These are phyloP conservation scores for Climacteris rufus DNA, from an alignment of 2,113 vertebrate species.

Conservation along the genomic window DNA sequence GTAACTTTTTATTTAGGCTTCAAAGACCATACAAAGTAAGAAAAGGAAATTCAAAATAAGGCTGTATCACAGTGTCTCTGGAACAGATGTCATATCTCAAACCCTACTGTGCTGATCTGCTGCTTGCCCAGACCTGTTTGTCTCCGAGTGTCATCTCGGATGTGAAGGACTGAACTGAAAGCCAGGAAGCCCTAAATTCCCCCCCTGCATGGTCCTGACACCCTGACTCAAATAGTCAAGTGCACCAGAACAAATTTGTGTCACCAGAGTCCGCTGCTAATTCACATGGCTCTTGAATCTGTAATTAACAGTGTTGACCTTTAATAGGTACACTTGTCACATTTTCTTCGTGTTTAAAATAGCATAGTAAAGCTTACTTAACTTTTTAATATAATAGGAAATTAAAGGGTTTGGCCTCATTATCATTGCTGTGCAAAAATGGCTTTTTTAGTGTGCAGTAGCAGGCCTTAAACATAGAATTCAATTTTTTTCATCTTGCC, in stretches of 20 bases:
- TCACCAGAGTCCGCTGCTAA: fast-evolving
- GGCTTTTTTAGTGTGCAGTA: not conserved
- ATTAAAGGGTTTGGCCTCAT: not conserved
- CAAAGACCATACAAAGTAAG: not conserved
- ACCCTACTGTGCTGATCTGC: not conserved
- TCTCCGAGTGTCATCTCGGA: not conserved
- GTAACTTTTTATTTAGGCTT: not conserved
- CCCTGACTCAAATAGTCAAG: not conserved
- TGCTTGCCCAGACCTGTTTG: not conserved
- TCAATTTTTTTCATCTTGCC: not conserved
- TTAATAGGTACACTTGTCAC: not conserved
- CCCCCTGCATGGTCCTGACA: not conserved
- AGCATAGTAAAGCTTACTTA: not conserved
- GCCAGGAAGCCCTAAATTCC: not conserved
- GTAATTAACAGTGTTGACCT: not conserved
- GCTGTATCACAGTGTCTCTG: not conserved
- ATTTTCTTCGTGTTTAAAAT: not conserved
- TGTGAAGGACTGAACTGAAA: not conserved
- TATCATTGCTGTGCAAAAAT: not conserved
- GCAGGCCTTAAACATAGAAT: not conserved
- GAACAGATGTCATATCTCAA: not conserved
- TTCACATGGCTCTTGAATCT: not conserved
- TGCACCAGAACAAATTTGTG: not conserved
- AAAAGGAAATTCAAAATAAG: not conserved
- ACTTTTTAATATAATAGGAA: not conserved